phyloP scores from a whole-genome alignment of 2,888 invertebrate species.

The Drosophila neotestacea region DNA sequence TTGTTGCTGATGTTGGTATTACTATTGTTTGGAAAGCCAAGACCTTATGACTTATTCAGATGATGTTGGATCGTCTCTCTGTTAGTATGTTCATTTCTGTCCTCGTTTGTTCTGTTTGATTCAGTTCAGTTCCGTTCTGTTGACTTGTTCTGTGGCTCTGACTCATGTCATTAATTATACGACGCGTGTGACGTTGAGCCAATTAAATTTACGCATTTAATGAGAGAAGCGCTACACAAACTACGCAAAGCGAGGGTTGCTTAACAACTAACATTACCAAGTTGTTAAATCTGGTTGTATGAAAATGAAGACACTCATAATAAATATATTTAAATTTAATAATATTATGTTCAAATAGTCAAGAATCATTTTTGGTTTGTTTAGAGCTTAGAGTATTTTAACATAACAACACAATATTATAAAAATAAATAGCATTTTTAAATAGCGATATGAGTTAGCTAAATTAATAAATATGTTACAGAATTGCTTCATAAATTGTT shows the following conservation, averaged over 20 bases:
- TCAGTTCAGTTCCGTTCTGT: conserved; percentile 12
- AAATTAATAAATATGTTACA: too few relatives aligned
- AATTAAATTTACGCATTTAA: conserved; percentile 79
- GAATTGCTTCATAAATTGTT: too few relatives aligned
- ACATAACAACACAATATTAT: too few relatives aligned
- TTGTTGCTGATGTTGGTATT: conserved; percentile 16
- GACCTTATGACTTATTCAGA: conserved; percentile 80
- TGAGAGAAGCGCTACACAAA: conserved; percentile 57
- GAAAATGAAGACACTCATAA: background rate
- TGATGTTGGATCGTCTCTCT: conserved; percentile 48
- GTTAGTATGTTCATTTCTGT: conserved; percentile 2
- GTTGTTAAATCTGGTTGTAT: too few relatives aligned
- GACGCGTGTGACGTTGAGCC: conserved; percentile 68
- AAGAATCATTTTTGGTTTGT: too few relatives aligned
- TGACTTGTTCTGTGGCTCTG: conserved; percentile 22
- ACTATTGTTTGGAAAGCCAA: conserved; percentile 61
- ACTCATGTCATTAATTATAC: conserved; percentile 75
- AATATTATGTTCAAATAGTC: too few relatives aligned
- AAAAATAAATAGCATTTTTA: too few relatives aligned
- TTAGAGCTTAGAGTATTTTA: too few relatives aligned
- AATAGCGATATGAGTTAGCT: too few relatives aligned
- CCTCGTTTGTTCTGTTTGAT: conserved; percentile 2
- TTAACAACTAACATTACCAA: background rate
- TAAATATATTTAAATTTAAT: background rate
- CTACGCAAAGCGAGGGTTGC: conserved; percentile 45